Evolutionary conservation across 2,113 vertebrate species (phyloP).

Genomic region (Toxostoma redivivum): DNA sequence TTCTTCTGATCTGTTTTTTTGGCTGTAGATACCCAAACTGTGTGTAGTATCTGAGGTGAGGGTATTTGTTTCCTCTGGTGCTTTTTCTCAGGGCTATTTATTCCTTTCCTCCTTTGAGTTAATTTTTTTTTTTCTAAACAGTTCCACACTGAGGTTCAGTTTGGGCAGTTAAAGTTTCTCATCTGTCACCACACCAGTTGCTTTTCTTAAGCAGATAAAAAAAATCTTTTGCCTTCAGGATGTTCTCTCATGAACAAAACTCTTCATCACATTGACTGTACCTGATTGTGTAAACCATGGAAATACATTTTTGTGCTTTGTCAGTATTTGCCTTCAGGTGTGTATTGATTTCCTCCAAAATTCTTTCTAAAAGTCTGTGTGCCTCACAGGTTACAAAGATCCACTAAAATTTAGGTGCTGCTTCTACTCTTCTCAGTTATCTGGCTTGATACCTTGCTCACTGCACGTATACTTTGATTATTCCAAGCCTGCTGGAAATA

Average conservation of each 20-base stretch:
- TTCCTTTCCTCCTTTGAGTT: neutral
- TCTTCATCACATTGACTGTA: neutral
- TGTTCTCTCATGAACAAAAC: neutral
- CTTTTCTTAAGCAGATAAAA: neutral
- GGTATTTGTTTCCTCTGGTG: neutral
- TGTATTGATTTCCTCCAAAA: neutral
- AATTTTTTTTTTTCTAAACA: neutral
- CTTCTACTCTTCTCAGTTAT: neutral
- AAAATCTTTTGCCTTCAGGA: neutral
- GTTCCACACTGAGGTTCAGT: neutral
- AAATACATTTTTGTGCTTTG: neutral
- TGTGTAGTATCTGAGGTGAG: neutral
- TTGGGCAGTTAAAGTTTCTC: neutral
- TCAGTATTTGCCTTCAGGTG: neutral
- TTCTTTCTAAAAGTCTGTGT: neutral
- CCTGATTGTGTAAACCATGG: neutral
- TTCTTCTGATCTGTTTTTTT: neutral
- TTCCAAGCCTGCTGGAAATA: neutral
- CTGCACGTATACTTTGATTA: neutral
- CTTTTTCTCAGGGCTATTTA: neutral
- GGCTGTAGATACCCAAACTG: neutral
- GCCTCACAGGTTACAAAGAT: neutral
- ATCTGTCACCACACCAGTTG: neutral
- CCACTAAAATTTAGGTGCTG: neutral
- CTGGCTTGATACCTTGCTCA: accelerated